A percentile compares a stretch with the other conserved stretches of the same genome.
These are phyloP conservation scores for Hypomecis atomaria DNA, from an alignment of 2,888 invertebrate genomes.

Conservation along the genomic window DNA sequence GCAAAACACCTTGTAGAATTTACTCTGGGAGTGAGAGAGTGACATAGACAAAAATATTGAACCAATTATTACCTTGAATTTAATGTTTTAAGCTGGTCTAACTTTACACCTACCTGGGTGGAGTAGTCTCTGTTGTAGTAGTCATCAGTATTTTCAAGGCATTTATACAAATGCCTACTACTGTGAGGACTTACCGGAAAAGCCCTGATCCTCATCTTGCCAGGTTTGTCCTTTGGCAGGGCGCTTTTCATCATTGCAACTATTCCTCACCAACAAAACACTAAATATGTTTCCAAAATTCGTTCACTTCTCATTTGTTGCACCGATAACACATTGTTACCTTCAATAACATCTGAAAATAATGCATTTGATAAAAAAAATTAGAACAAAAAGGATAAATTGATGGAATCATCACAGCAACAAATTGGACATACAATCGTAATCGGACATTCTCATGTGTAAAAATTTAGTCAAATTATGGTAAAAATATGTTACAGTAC, in stretches of 20 bases:
- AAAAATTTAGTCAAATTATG: neutral
- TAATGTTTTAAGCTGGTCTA: no score
- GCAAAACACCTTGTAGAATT: no score
- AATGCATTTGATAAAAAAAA: slow-evolving; percentile 55
- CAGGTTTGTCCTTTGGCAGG: slow-evolving; percentile 93
- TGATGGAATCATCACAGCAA: slow-evolving; percentile 33
- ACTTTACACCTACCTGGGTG: neutral
- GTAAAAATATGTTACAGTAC: slow-evolving; percentile 22
- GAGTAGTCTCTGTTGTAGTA: neutral
- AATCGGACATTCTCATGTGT: neutral
- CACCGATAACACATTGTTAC: slow-evolving; percentile 74
- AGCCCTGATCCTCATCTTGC: slow-evolving; percentile 98
- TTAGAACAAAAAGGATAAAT: slow-evolving; percentile 35
- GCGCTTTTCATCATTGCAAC: slow-evolving; percentile 88
- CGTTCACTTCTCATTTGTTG: slow-evolving; percentile 72
- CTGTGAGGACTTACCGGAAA: slow-evolving; percentile 92
- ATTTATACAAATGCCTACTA: slow-evolving; percentile 9
- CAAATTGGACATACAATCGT: slow-evolving; percentile 13
- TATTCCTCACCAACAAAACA: slow-evolving; percentile 64
- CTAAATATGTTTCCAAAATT: slow-evolving; percentile 57
- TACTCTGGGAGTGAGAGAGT: no score
- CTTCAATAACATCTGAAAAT: slow-evolving; percentile 74
- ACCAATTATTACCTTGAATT: no score
- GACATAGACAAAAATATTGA: no score
- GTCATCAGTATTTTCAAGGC: slow-evolving; percentile 1